These are phyloP conservation scores for Bugulina stolonifera DNA, from an alignment of 2,888 invertebrate species.

Conservation along the genomic window DNA sequence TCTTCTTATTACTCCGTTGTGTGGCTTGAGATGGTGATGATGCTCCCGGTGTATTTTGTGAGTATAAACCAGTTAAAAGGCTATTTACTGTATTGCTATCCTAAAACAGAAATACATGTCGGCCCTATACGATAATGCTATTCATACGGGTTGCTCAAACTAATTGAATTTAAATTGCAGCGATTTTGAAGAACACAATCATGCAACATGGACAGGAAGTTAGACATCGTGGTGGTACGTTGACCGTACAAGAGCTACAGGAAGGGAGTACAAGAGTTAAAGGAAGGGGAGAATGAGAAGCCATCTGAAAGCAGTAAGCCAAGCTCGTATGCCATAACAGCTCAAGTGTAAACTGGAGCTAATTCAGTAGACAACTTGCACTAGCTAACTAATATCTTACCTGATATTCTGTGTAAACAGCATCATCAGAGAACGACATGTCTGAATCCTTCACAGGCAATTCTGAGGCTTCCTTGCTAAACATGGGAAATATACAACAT, in stretches of 20 bases:
- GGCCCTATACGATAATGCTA: constrained; percentile 32
- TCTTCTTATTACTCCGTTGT: neutral
- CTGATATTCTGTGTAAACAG: constrained; percentile 25
- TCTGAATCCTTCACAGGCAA: neutral
- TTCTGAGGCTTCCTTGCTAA: constrained; percentile 11
- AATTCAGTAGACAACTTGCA: too few relatives aligned
- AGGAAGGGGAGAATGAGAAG: too few relatives aligned
- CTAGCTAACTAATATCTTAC: too few relatives aligned
- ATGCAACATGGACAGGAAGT: neutral
- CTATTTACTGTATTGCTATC: constrained; percentile 43
- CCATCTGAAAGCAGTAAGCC: too few relatives aligned
- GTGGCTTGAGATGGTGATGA: neutral
- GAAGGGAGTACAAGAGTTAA: too few relatives aligned
- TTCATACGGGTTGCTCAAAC: too few relatives aligned
- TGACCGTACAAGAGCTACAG: too few relatives aligned
- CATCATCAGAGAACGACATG: constrained; percentile 25
- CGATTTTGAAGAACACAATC: neutral
- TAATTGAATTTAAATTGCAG: neutral
- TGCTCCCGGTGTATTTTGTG: constrained; percentile 27
- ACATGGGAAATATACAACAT: too few relatives aligned
- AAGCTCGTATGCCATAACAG: too few relatives aligned
- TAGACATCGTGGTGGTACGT: too few relatives aligned
- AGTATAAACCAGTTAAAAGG: constrained; percentile 43
- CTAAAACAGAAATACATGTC: too few relatives aligned
- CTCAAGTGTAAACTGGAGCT: too few relatives aligned